Evolutionary conservation across 2,888 invertebrate species (phyloP), one percentile per base, ranked within the genome.

Genomic region (Lymantria dispar): DNA sequence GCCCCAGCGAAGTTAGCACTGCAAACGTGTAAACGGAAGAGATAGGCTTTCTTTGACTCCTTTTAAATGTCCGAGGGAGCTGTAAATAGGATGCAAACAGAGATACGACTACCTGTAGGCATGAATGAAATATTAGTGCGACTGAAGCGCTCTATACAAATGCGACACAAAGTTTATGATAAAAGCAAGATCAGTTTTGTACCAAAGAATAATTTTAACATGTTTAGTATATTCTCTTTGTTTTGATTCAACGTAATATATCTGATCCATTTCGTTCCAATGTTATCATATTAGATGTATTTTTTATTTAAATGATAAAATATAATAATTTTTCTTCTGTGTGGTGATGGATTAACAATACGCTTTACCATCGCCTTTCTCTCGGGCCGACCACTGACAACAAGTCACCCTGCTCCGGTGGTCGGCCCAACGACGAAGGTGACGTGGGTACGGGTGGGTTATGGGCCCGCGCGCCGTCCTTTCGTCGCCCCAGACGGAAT

Each of bases 21-120:
- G 85, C 82, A 88, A 87, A 87, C 77, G 85, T 82, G 85, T 80
- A 87, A 87, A 86, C 83, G 80, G 73, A 71, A 70, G 76, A 88
- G 86, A 89, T 89, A 87, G 87, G 82, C 83, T 76, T 85, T 85
- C 87, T 87, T 88, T 87, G 87, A 87, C 79, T 87, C 82, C 83
- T 82, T 83, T 83, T 84, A 84, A 78, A 79, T 80, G 83, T 83
- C 82, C 83, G 75, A 79, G 83, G 80, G 78, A 80, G 79, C 72
- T 78, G 72, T 89, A 87, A 90, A 90, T 86, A 87, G 83, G 88
- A 89, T 89, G 88, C 84, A 90, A 90, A 89, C 84, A 88, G 69
- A 85, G 89, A 90, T 90, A 90, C 70, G 78, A 70, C 74, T 70
- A 72, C 67, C 72, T 72, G 71, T 62, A 67, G 68, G 67, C 74